phyloP scores from a whole-genome alignment of 2,888 invertebrate species.

The Xestia rhomboidea region DNA sequence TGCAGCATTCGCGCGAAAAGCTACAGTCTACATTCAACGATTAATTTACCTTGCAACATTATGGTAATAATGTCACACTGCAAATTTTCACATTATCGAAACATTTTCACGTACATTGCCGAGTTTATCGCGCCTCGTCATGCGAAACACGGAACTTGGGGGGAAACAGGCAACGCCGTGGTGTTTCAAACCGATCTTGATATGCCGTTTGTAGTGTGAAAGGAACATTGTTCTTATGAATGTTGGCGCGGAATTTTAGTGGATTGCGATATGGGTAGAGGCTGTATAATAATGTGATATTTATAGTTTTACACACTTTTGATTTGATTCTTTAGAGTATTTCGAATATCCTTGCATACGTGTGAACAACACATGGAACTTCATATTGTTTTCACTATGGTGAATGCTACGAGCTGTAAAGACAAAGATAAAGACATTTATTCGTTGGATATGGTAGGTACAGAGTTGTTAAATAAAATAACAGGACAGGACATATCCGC shows the following conservation, averaged over 20 bases:
- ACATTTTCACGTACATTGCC: slow-evolving; percentile 70
- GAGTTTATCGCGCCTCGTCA: slow-evolving; percentile 68
- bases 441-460: no score
- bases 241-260: slow-evolving; percentile 43
- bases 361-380: background rate
- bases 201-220: slow-evolving; percentile 55
- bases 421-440: no score
- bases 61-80: slow-evolving; percentile 70
- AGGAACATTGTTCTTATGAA: slow-evolving; percentile 60
- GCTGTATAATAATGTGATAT: background rate
- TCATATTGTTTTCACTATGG: background rate
- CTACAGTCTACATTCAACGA: slow-evolving; percentile 52
- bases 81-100: slow-evolving; percentile 75
- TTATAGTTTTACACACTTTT: background rate
- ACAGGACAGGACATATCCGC: no score
- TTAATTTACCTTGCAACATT: slow-evolving; percentile 65
- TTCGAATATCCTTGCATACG: background rate
- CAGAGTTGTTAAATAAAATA: no score
- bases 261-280: slow-evolving; percentile 15
- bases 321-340: background rate
- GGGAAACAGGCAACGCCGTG: slow-evolving; percentile 49
- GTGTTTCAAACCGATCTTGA: slow-evolving; percentile 64
- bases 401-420: background rate
- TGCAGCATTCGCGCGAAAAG: slow-evolving; percentile 46
- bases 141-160: slow-evolving; percentile 60